phyloP scores from a whole-genome alignment of 2,113 vertebrate genomes.

The Speoplatyrhinus poulsoni region DNA sequence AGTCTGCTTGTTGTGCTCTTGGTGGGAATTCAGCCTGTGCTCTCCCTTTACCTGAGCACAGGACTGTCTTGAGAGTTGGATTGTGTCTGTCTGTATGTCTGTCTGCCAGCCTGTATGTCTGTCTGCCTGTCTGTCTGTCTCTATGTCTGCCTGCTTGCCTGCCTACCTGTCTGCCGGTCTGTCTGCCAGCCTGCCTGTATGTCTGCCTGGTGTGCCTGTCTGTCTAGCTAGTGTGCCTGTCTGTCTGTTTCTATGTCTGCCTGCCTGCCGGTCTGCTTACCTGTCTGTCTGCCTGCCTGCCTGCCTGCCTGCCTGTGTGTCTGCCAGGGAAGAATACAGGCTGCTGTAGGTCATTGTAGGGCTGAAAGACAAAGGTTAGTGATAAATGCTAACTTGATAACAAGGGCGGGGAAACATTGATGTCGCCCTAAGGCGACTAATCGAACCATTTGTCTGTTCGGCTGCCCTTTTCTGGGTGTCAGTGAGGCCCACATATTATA shows the following conservation, averaged over 20 bases:
- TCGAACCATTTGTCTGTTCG: conserved; percentile 43
- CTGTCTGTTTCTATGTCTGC: not conserved
- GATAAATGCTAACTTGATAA: conserved; percentile 30
- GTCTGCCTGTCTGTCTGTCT: not conserved
- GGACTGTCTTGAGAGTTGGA: too few relatives aligned
- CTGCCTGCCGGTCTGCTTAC: not conserved
- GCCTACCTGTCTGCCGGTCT: conserved; percentile 22
- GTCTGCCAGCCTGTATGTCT: not conserved
- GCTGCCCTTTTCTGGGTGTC: conserved; percentile 36
- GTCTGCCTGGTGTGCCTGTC: not conserved
- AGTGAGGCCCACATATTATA: conserved; percentile 42
- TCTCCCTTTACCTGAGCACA: too few relatives aligned
- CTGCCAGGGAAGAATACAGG: conserved; percentile 44
- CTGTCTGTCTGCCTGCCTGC: conserved; percentile 6
- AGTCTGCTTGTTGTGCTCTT: too few relatives aligned
- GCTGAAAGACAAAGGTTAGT: conserved; percentile 26
- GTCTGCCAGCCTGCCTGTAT: conserved; percentile 8
- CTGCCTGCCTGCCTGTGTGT: conserved; percentile 27
- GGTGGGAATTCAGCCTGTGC: too few relatives aligned
- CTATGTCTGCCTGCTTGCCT: conserved; percentile 4
- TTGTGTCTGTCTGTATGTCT: too few relatives aligned
- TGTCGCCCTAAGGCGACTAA: conserved; percentile 49
- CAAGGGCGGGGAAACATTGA: not conserved
- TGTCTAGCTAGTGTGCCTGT: not conserved
- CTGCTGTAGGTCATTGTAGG: conserved; percentile 36